These are phyloP conservation scores for Caenorhabditis remanei DNA, from an alignment of 1,140 invertebrate species.

Conservation along the genomic window DNA sequence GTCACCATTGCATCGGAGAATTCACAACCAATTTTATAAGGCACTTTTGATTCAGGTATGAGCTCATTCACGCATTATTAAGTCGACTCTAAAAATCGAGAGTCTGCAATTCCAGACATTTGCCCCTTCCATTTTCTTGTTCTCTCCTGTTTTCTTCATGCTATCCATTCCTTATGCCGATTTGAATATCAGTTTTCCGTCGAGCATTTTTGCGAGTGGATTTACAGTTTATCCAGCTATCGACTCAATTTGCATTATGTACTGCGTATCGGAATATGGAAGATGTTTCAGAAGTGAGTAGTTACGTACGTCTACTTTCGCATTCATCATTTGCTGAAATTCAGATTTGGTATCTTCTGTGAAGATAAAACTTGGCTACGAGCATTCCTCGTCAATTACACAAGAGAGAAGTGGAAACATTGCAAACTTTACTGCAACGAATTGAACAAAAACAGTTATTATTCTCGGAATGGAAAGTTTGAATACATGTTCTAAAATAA, in stretches of 20 bases:
- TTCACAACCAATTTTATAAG: neutral
- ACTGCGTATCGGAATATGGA: constrained; percentile 4
- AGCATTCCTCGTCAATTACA: too few relatives aligned
- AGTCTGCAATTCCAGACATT: neutral
- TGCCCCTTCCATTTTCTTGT: neutral
- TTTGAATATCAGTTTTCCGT: neutral
- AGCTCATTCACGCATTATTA: neutral
- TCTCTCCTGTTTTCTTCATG: neutral
- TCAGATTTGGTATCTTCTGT: too few relatives aligned
- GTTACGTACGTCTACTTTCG: too few relatives aligned
- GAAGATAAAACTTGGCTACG: too few relatives aligned
- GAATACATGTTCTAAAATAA: too few relatives aligned
- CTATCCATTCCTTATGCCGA: neutral
- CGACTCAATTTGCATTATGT: constrained; percentile 4
- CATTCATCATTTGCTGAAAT: too few relatives aligned
- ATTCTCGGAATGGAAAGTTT: too few relatives aligned
- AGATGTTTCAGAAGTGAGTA: neutral
- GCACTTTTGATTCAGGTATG: constrained; percentile 5
- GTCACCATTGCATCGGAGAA: neutral
- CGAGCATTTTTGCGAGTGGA: neutral
- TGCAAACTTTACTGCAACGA: too few relatives aligned
- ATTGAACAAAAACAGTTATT: too few relatives aligned
- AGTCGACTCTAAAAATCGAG: neutral
- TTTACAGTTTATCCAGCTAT: constrained; percentile 9
- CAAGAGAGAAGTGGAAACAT: too few relatives aligned